Conservation (phyloP, 2,888 invertebrate species). For the Leucoptera coffeella region DNA sequence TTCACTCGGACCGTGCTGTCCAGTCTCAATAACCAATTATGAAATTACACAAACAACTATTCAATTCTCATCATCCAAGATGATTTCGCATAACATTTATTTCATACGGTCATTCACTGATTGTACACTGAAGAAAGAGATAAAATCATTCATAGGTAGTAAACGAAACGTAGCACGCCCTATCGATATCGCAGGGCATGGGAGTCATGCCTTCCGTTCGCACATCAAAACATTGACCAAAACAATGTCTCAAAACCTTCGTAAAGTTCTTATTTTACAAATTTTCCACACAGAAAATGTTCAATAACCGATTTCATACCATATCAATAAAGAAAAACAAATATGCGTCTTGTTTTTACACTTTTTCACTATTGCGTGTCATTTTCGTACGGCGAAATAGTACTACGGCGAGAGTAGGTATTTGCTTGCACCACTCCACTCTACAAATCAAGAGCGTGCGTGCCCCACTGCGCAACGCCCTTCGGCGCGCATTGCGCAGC, state of each 20-base stretch:
- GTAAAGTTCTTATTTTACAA: too few relatives aligned
- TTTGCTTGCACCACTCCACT: not conserved
- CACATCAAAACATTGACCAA: conserved; percentile 47
- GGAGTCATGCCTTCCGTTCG: conserved; percentile 42
- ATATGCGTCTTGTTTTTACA: conserved; percentile 45
- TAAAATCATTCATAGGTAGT: conserved; percentile 55
- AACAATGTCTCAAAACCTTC: too few relatives aligned
- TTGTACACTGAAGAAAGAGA: conserved; percentile 50
- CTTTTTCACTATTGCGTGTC: conserved; percentile 48
- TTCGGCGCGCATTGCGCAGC: conserved; percentile 1
- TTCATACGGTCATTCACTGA: conserved; percentile 52
- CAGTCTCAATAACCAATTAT: too few relatives aligned
- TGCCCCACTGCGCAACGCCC: conserved; percentile 1
- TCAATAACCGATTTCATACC: conserved; percentile 34
- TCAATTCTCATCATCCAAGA: conserved; percentile 29
- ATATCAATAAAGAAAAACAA: too few relatives aligned
- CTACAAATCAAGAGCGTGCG: conserved; percentile 1
- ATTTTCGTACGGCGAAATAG: conserved; percentile 43
- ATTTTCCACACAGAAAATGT: conserved; percentile 10
- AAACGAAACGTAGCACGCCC: conserved; percentile 49
- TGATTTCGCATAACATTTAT: conserved; percentile 40
- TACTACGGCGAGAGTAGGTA: too few relatives aligned
- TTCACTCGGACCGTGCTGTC: too few relatives aligned
- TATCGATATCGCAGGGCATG: conserved; percentile 45
- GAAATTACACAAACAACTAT: conserved; percentile 37